Base-by-base conservation (phyloP, 2,113 vertebrate species). In the Epinephelus fuscoguttatus region DNA sequence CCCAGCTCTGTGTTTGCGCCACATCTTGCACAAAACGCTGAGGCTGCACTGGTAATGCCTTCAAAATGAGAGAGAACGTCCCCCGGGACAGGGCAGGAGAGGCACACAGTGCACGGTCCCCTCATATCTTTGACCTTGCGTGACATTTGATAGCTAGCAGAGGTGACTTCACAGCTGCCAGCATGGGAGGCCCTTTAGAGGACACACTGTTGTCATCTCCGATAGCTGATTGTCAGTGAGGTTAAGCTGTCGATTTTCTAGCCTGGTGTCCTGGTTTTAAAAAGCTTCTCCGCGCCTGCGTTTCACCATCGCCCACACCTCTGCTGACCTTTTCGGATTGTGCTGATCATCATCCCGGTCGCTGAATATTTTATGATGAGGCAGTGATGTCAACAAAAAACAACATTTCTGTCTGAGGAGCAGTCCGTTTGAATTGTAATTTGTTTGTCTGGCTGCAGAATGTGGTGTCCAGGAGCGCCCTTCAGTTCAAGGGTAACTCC, bases 401-500 rank as follows among this genome's bases (percentile, higher is more conserved):
- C 4, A 37, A 37, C 4, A 9, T 50, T 61, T 52, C 27, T 61
- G 59, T 69, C 74, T 63, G 30, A 3, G 47, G 6, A 70, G 30
- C 27, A 2, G 14, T 40, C 42, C 37, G 0, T 27, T 45, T 18
- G 19, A 79, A 66, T 23, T 21, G 0, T 23, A 1, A n/a, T 30
- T 23, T 42, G 3, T 81, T 86, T 53, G 13, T 50, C 68, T 17
- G 15, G 33, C 78, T 71, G 14, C 92, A 99, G 98, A 98, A 96
- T 72, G 97, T 98, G 2, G 98, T 99, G 84, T 97, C 98, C 9
- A 98, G 96, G 94, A 99, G 98, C 0, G 98, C 99, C 3, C 95
- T 99, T 87, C 99, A 99, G 90, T 99, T 99, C 90, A 96, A 96
- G 0, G 98, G 99, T 3, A 99, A 97, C 14, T 97, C 98, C 27